Evolutionary conservation across 2,797 vertebrate species (phyloP), one percentile per base, ranked within the genome.

Genomic region (Naso thynnoides): DNA sequence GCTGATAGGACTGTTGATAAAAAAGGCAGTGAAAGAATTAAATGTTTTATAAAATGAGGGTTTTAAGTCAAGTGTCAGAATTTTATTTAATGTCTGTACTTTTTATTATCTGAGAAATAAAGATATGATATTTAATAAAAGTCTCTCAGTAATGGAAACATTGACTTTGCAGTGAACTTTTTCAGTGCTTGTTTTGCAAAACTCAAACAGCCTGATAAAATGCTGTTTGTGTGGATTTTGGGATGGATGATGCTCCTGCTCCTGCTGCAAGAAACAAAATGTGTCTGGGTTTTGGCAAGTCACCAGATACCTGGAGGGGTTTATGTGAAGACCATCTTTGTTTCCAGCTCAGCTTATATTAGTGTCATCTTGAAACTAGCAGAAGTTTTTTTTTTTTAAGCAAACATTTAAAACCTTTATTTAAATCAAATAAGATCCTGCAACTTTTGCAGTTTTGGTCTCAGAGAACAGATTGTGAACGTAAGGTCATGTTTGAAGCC

Each of bases 61-160:
- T 26, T 60, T 70, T 15, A 47, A 64, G 23, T 26, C 45, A 77
- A 60, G 8, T 33, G 47, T 64, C 9, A 1, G 9, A 24, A 29
- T 63, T 78, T 61, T 54, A 2, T 69, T 71, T 70, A 39, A 77
- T 58, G 73, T 16, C 79, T 79, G 73, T 41, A 64, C 52, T 79
- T 81, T 81, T 58, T 69, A 36, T 81, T 65, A 53, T 76, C 58
- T 65, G 27, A 58, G 50, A 42, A 58, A 56, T 62, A 52, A 78
- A 71, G 55, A 18, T 50, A 78, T 78, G 71, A 82, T 82, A 63
- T 84, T 74, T 85, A 86, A 85, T 85, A 79, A 81, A 86, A 66
- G 31, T 50, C 19, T 44, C 27, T 69, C 60, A 70, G n/a, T n/a
- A 82, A 39, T 10, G 1, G 23, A 62, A 53, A 10, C 19, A n/a